Conservation (phyloP, 2,888 invertebrate genomes). For the Coenonympha arcania region DNA sequence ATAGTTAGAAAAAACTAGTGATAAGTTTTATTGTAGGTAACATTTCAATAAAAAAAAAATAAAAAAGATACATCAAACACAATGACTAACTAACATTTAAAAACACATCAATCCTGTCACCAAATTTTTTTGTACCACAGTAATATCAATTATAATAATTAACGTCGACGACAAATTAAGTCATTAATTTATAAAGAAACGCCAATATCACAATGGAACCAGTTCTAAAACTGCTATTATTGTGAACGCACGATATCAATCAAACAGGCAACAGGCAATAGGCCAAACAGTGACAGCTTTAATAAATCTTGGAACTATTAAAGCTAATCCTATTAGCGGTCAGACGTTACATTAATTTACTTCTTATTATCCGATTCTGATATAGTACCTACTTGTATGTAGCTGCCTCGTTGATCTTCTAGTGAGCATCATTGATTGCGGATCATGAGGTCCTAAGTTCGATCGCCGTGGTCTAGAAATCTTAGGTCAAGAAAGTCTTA, state of each 20-base stretch:
- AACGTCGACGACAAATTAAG: constrained; percentile 16
- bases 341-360: constrained; percentile 23
- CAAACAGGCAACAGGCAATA: constrained; percentile 23
- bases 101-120: background rate
- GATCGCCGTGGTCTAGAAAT: too few species aligned
- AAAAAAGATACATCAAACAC: too few species aligned
- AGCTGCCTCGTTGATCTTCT: too few species aligned
- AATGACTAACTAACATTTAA: too few species aligned
- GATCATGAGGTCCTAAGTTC: too few species aligned
- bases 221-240: constrained; percentile 24
- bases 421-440: too few species aligned
- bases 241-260: constrained; percentile 23
- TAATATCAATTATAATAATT: background rate
- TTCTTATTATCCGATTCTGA: constrained; percentile 9
- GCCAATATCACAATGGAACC: constrained; percentile 14
- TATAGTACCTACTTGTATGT: too few species aligned
- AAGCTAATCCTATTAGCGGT: constrained; percentile 25
- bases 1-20: too few species aligned
- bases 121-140: background rate
- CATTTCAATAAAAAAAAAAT: too few species aligned
- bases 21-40: too few species aligned
- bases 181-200: constrained; percentile 19
- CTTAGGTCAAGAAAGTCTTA: too few species aligned
- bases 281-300: constrained; percentile 28
- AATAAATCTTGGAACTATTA: constrained; percentile 28